Evolutionary conservation across 2,113 vertebrate species (phyloP).

Genomic region (Mesembrinibis cayennensis): DNA sequence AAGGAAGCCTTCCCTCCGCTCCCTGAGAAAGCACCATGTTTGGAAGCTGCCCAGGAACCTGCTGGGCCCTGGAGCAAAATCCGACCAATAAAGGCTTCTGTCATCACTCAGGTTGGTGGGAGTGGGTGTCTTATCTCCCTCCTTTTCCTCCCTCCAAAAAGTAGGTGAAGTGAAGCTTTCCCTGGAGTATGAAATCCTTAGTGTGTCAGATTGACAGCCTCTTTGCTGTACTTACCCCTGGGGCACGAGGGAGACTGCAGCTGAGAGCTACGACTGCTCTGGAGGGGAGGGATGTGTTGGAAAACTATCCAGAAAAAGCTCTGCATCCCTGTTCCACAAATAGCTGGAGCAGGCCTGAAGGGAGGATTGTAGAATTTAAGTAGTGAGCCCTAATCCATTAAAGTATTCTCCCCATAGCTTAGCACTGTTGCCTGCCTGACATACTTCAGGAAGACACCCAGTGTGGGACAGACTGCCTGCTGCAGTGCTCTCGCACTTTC

Average conservation of each 20-base stretch:
- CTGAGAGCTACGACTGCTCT: background rate
- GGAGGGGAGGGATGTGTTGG: background rate
- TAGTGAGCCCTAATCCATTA: background rate
- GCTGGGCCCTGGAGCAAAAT: constrained; percentile 95
- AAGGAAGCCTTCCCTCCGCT: constrained; percentile 99
- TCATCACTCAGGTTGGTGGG: constrained; percentile 94
- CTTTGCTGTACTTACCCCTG: background rate
- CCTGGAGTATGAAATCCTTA: background rate
- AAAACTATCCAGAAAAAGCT: background rate
- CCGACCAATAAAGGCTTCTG: constrained; percentile 93
- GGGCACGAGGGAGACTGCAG: background rate
- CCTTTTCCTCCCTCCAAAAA: background rate
- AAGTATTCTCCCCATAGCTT: background rate
- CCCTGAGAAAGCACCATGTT: constrained; percentile 90
- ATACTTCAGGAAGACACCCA: background rate
- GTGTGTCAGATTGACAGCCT: background rate
- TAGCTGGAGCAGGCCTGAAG: background rate
- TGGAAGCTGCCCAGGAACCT: constrained; percentile 87
- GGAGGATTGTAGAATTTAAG: background rate
- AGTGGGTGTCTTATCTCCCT: background rate
- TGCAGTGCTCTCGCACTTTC: background rate
- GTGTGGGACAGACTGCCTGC: background rate
- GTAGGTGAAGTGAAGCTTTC: background rate
- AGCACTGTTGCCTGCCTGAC: background rate
- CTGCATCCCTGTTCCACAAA: background rate